Base-by-base conservation (phyloP, 2,113 vertebrate genomes). In the Dascyllus trimaculatus region DNA sequence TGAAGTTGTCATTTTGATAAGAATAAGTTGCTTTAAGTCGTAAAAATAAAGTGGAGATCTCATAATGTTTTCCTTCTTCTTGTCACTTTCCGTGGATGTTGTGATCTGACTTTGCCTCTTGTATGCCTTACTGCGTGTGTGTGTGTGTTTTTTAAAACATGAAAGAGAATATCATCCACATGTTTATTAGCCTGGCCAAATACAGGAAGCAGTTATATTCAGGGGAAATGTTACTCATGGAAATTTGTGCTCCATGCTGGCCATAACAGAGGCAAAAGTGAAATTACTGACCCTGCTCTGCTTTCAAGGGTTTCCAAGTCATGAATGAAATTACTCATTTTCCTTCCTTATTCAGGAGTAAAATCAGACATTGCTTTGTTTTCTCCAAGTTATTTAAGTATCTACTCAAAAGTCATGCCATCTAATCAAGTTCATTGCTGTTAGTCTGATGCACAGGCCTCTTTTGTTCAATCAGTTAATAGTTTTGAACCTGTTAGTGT, bases 221-320 rank as follows among this genome's bases (percentile, higher is more conserved):
- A 57, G 8, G 48, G 61, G 40, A 73, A 69, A 52, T 63, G 11
- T 68, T 68, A 38, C 22, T 43, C 48, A 10, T 62, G 19, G 49
- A 62, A 22, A 67, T 43, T 26, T 9, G 32, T 35, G 32, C 11
- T 38, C 49, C 52, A 64, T 64, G 43, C 43, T 24, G 48, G 1
- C 19, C 71, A 19, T 32, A 43, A 61, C 71, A 54, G 73, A 67
- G 62, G n/a, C 57, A 71, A 51, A 71, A 22, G 10, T 49, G 19
- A 59, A 59, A 76, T 75, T 19, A 25, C 26, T 63, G 29, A 75
- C 45, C 24, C 6, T 48, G 65, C 58, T 76, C 59, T 35, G 57
- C 51, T 54, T 57, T 75, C 18, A 38, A 29, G 29, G 22, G 35
- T 46, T 46, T 68, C 18, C 4, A 19, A 57, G 29, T 64, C 52